Evolutionary conservation across 2,113 vertebrate species (phyloP).

Genomic region (Apteryx owenii): DNA sequence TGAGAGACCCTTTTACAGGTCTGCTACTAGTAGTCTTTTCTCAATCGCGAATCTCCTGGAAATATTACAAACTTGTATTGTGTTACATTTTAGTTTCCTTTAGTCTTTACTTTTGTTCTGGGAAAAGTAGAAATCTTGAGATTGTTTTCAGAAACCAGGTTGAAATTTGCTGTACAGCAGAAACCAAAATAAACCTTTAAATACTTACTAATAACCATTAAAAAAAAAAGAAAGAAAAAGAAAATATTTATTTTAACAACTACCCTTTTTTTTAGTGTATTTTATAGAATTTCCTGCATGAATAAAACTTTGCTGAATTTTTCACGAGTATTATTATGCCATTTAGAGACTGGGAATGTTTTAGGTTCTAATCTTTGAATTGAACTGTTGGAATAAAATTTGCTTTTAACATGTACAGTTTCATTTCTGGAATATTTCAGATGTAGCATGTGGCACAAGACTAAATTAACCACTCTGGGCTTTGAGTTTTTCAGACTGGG

Average conservation of each 20-base stretch:
- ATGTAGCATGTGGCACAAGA: background rate
- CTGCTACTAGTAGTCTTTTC: background rate
- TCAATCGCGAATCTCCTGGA: background rate
- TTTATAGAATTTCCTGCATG: background rate
- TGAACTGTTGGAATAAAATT: background rate
- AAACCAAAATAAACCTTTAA: background rate
- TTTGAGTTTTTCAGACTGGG: background rate
- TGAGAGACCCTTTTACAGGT: background rate
- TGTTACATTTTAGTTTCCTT: background rate
- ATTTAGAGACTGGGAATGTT: background rate
- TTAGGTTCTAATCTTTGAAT: background rate
- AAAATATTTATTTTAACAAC: background rate
- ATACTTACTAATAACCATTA: background rate
- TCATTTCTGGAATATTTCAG: background rate
- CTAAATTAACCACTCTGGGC: background rate
- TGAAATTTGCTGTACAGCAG: background rate
- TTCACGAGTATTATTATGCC: background rate
- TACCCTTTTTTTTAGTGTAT: background rate
- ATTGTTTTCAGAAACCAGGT: background rate
- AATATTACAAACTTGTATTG: background rate
- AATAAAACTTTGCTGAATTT: background rate
- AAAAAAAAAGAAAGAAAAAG: background rate
- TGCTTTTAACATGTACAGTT: background rate
- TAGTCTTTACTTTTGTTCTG: background rate
- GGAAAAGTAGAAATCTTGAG: background rate